Evolutionary conservation across 2,888 invertebrate genomes (phyloP), one percentile per base, ranked within the genome.

Genomic region (Mycalesis mineus): DNA sequence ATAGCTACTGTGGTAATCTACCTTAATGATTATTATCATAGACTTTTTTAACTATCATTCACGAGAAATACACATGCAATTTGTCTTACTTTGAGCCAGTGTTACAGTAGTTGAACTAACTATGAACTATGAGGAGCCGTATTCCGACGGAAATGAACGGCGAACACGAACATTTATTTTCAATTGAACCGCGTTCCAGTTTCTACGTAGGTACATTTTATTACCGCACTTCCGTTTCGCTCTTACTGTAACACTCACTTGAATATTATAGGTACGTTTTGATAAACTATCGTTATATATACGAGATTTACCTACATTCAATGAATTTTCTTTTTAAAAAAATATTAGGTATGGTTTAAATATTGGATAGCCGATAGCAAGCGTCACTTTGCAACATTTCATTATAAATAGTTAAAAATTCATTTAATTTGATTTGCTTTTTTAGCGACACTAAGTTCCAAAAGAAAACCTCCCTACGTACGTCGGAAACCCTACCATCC

Each of bases 1-100:
- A 22, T 36, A 49, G 28, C 49, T 49, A 49, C 39, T 39, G 22
- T 49, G 37, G 28, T 39, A 14, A 49, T 14, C 7, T 28, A 39
- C 13, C 49, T 41, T 77, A 81, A 80, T 80, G 80, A 84, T 82
- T 77, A 84, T 81, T 82, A 84, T 83, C 77, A 76, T 78, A 73
- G 69, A 76, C 74, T 73, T 67, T 62, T n/a, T 64, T 64, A 66
- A 40, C 40, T 51, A 39, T 67, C 65, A 61, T 64, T 61, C 53
- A 57, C 45, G 53, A 58, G 60, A 61, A 51, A 59, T 59, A 58
- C 58, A 62, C 62, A 60, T 61, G 61, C 61, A 61, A 58, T 55
- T 56, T 45, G 41, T 60, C 29, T 56, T 56, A n/a, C 54, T 17
- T 40, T 36, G n/a, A 44, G 7, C n/a, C 17, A 42, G 41, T 51